Evolutionary conservation across 2,888 invertebrate species (phyloP), one percentile per base, ranked within the genome.

Genomic region (Crocallis elinguaria): DNA sequence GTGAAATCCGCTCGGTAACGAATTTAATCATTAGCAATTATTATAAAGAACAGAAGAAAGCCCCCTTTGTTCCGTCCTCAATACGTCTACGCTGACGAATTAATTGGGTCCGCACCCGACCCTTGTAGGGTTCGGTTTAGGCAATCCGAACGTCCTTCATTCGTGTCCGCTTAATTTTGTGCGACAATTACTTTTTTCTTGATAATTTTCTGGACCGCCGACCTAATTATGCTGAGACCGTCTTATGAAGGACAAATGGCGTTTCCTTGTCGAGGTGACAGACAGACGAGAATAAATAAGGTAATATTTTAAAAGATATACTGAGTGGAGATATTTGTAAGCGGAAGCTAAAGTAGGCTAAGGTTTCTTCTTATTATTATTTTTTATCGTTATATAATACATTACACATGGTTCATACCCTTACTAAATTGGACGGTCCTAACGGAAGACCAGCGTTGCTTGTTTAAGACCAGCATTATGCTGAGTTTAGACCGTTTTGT

Each of bases 61-160:
- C 29, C 12, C 29, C 37, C 51, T 39, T 14, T 21, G 30, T 14
- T 36, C 32, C 11, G 19, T 12, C 39, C 60, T 56, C 2, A 33
- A n/a, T 64, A 42, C 57, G 50, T 39, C 49, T 42, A 41, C 30
- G 43, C 46, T 53, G 56, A 56, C 55, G 59, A 67, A 65, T 64
- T 67, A 67, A 67, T 67, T 67, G 67, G 67, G 60, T 62, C 49
- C 59, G 52, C 49, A 55, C 53, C 60, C 58, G 53, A 60, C 66
- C 85, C 86, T 81, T 79, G 80, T 79, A 80, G 67, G 79, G 72
- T 72, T 73, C 67, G 67, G 63, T 80, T 77, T 73, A 73, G 79
- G 76, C 77, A 80, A 82, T 79, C 76, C 74, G 55, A 61, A 66
- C 67, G 48, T 48, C 56, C 51, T 57, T 69, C 66, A 63, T 59